Evolutionary conservation across 2,113 vertebrate genomes (phyloP), one percentile per base, ranked within the genome.

Genomic region (Pseudopipra pipra): DNA sequence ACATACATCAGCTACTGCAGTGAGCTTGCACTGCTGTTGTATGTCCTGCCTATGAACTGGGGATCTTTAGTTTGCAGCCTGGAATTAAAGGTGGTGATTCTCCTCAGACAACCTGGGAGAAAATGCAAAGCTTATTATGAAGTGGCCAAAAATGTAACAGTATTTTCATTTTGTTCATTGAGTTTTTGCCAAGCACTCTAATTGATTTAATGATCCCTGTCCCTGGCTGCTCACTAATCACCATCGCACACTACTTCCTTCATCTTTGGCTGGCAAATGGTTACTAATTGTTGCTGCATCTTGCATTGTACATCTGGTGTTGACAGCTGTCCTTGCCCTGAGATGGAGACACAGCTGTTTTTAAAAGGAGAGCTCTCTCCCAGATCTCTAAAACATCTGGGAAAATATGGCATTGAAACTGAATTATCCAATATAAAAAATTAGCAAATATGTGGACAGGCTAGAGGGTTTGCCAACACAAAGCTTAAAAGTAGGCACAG

Each of bases 131-230:
- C 41, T 85, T 66, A 85, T 91, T 62, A 61, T 25, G 43, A 94
- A 91, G 46, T 39, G 51, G 63, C n/a, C 30, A 43, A 67, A 95
- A 97, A 61, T 46, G 33, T 68, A 76, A 66, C 22, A 55, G 37
- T 43, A 11, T 89, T 94, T 94, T 92, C 49, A 76, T 93, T 79
- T 85, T 49, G n/a, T 51, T 85, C 9, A 30, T 30, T 76, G 87
- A 59, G 37, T 24, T 87, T 93, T 91, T 95, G 81, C 89, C 91
- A 96, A 71, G 74, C 41, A 15, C 37, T 68, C 66, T 67, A 74
- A 90, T 72, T 89, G 90, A 79, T 87, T 83, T 96, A 95, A 95
- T 76, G 91, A 96, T 83, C 58, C n/a, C 70, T 52, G 30, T 81
- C 73, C 76, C 72, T 1, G n/a, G 17, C 80, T 92, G 73, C 80